Conservation (phyloP, 2,797 vertebrate genomes). For the Darevskia mixta region DNA sequence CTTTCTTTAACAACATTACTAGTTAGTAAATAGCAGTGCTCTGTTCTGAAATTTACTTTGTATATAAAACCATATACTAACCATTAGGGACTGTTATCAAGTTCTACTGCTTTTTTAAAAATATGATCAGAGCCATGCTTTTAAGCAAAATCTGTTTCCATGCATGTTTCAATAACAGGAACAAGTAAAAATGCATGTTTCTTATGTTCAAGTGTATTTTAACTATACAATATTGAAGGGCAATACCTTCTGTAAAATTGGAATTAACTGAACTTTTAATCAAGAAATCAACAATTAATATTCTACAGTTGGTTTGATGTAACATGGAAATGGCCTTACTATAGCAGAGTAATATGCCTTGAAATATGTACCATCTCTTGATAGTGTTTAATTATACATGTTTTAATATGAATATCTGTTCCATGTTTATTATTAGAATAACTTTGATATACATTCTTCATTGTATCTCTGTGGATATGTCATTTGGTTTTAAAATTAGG, state of each 20-base stretch:
- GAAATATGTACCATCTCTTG: constrained; percentile 32
- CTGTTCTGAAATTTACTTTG: not conserved
- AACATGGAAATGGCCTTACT: not conserved
- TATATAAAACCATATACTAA: not conserved
- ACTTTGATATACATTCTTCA: constrained; percentile 33
- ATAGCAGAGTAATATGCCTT: not conserved
- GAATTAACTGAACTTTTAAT: not conserved
- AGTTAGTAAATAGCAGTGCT: not conserved
- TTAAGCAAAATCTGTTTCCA: not conserved
- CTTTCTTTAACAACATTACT: not conserved
- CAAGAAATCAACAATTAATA: not conserved
- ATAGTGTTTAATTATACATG: constrained; percentile 35
- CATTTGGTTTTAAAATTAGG: constrained; percentile 51
- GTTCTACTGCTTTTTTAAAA: not conserved
- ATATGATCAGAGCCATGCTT: not conserved
- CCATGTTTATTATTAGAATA: constrained; percentile 33
- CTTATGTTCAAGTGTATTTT: not conserved
- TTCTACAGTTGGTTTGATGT: no score
- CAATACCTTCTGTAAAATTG: not conserved
- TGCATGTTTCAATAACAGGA: not conserved
- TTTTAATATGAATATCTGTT: constrained; percentile 30
- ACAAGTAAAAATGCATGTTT: not conserved
- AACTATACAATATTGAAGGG: not conserved
- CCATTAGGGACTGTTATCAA: not conserved
- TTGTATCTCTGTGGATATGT: constrained; percentile 12